Conservation (phyloP, 2,888 invertebrate species). For the Sarcophaga caerulescens region DNA sequence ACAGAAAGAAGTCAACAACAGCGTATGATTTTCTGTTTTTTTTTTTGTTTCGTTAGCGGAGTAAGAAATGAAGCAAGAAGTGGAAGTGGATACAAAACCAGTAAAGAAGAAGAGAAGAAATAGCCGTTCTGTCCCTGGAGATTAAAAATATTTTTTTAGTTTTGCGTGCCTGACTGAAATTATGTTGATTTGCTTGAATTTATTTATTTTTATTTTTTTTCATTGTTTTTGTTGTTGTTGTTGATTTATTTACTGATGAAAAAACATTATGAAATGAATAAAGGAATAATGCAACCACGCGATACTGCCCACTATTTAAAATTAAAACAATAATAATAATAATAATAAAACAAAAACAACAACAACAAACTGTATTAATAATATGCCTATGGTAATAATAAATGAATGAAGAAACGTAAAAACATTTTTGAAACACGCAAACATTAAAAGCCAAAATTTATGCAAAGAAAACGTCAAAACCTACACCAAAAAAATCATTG, state of each 20-base stretch:
- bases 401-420: background rate
- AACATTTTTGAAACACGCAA: slow-evolving; percentile 55
- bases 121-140: slow-evolving; percentile 14
- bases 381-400: background rate
- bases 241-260: too few species aligned
- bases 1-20: slow-evolving; percentile 1
- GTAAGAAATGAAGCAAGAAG: background rate
- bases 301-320: slow-evolving; percentile 59
- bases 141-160: slow-evolving; percentile 29
- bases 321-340: slow-evolving; percentile 12
- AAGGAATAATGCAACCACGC: slow-evolving; percentile 57
- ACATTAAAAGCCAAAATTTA: slow-evolving; percentile 17
- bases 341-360: slow-evolving; percentile 13
- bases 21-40: background rate
- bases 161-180: slow-evolving; percentile 51
- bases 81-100: background rate
- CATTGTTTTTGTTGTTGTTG: slow-evolving; percentile 11
- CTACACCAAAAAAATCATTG: slow-evolving; percentile 57
- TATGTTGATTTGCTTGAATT: slow-evolving; percentile 33
- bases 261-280: slow-evolving; percentile 12
- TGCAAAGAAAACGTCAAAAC: slow-evolving; percentile 35
- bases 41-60: background rate
- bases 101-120: background rate
- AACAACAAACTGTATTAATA: background rate
- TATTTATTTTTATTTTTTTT: slow-evolving; percentile 11